Evolutionary conservation across 2,888 invertebrate genomes (phyloP).

Genomic region (Xestia sexstrigata): DNA sequence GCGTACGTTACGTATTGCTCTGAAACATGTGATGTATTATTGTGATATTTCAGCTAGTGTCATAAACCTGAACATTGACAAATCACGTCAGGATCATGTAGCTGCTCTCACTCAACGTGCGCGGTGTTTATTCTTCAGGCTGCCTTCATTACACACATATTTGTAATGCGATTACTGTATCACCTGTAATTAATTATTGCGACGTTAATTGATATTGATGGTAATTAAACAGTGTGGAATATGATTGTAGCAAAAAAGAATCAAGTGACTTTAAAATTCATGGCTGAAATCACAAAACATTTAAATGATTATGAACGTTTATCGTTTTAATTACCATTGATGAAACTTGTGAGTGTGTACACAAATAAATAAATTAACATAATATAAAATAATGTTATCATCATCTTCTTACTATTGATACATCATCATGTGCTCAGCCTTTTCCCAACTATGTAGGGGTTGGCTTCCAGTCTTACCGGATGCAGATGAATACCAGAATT

Average conservation of each 20-base stretch:
- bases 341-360: neutral
- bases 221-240: slow-evolving; percentile 1
- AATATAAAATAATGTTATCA: neutral
- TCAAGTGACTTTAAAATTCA: slow-evolving; percentile 15
- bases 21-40: slow-evolving; percentile 13
- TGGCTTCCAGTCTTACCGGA: too few relatives aligned
- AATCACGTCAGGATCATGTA: slow-evolving; percentile 47
- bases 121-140: slow-evolving; percentile 41
- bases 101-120: slow-evolving; percentile 49
- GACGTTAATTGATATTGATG: slow-evolving; percentile 51
- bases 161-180: slow-evolving; percentile 61
- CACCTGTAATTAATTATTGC: slow-evolving; percentile 55
- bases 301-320: neutral
- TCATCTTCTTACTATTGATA: too few relatives aligned
- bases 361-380: slow-evolving; percentile 5
- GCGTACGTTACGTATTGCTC: neutral
- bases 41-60: slow-evolving; percentile 19
- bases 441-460: too few relatives aligned
- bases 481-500: too few relatives aligned
- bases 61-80: slow-evolving; percentile 30
- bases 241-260: slow-evolving; percentile 11
- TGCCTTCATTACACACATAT: slow-evolving; percentile 53
- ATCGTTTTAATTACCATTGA: neutral
- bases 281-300: slow-evolving; percentile 8
- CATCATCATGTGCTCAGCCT: too few relatives aligned